Conservation (phyloP, 2,888 invertebrate species). For the Philaethria dido region DNA sequence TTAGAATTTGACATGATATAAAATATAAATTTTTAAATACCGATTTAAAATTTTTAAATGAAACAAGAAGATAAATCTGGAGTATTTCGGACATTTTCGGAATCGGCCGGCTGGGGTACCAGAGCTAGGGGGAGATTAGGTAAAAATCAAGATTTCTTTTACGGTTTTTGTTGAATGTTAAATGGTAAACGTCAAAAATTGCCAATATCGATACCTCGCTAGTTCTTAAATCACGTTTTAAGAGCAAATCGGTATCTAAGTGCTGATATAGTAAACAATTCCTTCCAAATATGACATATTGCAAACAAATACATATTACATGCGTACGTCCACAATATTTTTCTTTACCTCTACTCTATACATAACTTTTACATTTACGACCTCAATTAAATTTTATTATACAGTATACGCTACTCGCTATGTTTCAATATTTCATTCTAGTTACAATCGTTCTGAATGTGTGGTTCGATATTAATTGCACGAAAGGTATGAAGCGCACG, state of each 20-base stretch:
- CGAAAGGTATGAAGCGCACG: not conserved
- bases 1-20: too few species aligned
- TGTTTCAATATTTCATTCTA: not conserved
- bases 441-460: not conserved
- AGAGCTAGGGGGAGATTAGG: too few species aligned
- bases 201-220: not conserved
- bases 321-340: not conserved
- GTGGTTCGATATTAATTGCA: not conserved
- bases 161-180: too few species aligned
- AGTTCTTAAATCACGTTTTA: not conserved
- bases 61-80: too few species aligned
- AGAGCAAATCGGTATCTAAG: not conserved
- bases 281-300: not conserved
- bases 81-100: too few species aligned
- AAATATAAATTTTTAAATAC: too few species aligned
- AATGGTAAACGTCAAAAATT: too few species aligned
- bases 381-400: not conserved
- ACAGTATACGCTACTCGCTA: not conserved
- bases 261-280: too few species aligned
- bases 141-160: too few species aligned
- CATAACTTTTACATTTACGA: not conserved
- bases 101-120: too few species aligned
- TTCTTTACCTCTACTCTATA: not conserved
- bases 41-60: too few species aligned
- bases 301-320: not conserved